Conservation (phyloP, 2,113 vertebrate species). For the Eclectus roratus region DNA sequence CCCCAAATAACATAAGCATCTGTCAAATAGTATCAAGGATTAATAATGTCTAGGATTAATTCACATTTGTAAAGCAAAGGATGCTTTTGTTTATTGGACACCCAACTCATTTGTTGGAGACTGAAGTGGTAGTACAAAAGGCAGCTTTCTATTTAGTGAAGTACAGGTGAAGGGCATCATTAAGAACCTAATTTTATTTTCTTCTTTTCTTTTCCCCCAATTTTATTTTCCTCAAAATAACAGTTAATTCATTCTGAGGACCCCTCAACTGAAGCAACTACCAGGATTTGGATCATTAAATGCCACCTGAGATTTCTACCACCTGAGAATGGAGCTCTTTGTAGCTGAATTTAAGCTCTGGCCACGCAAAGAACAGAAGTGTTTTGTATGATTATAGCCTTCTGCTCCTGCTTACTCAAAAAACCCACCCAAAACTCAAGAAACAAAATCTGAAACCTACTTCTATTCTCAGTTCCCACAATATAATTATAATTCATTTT, state of each 20-base stretch:
- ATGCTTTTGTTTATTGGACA: background rate
- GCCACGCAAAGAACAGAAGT: background rate
- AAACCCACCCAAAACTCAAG: background rate
- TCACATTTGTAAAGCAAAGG: background rate
- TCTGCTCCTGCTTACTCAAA: background rate
- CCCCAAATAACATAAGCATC: background rate
- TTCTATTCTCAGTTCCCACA: background rate
- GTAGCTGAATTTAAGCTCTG: background rate
- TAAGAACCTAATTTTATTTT: background rate
- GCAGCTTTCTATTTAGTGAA: background rate
- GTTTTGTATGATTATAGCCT: background rate
- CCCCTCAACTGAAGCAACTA: background rate
- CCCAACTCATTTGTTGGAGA: background rate
- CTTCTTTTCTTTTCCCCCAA: background rate
- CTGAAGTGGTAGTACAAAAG: background rate
- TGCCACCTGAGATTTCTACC: background rate
- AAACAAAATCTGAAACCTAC: background rate
- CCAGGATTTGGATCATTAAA: background rate
- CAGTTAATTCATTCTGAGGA: background rate
- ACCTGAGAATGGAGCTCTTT: background rate
- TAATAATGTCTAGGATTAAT: background rate
- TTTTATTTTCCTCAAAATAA: background rate
- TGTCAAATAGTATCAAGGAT: background rate
- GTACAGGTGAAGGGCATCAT: background rate
- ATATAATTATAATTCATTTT: background rate